Conservation (phyloP, 2,888 invertebrate species). For the Chironomus tentans region DNA sequence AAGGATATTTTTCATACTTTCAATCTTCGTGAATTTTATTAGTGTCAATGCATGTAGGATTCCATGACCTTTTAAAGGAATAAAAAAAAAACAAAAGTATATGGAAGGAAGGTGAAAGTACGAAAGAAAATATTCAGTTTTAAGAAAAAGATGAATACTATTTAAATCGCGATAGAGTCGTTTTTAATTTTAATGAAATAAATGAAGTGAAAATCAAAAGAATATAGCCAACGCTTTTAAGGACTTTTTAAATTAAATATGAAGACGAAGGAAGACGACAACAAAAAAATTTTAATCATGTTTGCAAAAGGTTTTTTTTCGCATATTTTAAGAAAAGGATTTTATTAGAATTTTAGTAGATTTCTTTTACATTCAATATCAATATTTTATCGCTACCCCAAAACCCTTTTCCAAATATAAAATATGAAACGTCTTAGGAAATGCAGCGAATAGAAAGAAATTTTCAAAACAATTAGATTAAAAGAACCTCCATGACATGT, state of each 20-base stretch:
- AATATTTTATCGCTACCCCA: too few relatives aligned
- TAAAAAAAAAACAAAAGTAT: neutral
- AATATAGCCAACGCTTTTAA: conserved; percentile 6
- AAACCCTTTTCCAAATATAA: too few relatives aligned
- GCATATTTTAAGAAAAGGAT: too few relatives aligned
- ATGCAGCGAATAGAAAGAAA: too few relatives aligned
- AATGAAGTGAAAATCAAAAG: neutral
- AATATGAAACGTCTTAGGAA: too few relatives aligned
- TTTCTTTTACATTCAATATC: too few relatives aligned
- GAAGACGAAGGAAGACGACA: neutral
- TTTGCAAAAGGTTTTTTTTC: neutral
- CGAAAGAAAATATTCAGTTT: neutral
- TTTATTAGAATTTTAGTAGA: too few relatives aligned
- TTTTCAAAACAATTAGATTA: too few relatives aligned
- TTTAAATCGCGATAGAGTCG: neutral
- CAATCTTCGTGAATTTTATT: neutral
- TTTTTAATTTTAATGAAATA: conserved; percentile 1
- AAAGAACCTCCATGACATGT: too few relatives aligned
- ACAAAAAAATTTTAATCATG: neutral
- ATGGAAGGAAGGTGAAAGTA: neutral
- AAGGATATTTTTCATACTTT: neutral
- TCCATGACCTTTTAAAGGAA: neutral
- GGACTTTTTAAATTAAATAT: neutral
- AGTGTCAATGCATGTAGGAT: too few relatives aligned
- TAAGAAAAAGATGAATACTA: neutral